Evolutionary conservation across 2,113 vertebrate species (phyloP), one percentile per base, ranked within the genome.

Genomic region (Tachysurus vachellii): DNA sequence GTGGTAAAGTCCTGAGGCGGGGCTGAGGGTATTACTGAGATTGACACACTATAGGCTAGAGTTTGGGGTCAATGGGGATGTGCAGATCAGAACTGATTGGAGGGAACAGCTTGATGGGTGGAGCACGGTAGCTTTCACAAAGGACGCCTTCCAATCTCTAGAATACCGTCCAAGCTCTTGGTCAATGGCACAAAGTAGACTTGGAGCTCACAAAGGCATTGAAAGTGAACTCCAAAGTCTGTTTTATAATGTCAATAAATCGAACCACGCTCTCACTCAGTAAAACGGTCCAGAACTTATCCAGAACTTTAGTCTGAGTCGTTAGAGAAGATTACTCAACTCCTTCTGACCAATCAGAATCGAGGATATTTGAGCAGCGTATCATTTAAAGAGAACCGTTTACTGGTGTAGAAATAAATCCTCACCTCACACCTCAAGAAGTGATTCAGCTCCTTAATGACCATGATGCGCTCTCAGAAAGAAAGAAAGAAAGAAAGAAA

Each of bases 41-140:
- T 44, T 88, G 88, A 89, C 83, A 85, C 36, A 28, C 59, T 85
- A 59, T 68, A 83, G 79, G 31, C 84, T 36, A 11, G 85, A 82
- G 77, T 59, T 21, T 62, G 28, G 66, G 79, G 77, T 84, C 83
- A 73, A 42, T 77, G 75, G 83, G 80, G 83, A 79, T 80, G 54
- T 79, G 53, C 83, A 71, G 71, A 88, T 88, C 61, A 82, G 85
- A 87, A 70, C 83, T 85, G 79, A 89, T 59, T 70, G 83, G 79
- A 85, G 64, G 71, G 57, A 68, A 64, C 73, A 77, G 86, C 88
- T 89, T 62, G 36, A 59, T 66, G 88, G 88, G 42, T 42, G 76
- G 82, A 80, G 82, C 62, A 17, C 31, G 6, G 31, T 21, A 86
- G 50, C 36, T 68, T 66, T 68, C 61, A 86, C 57, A 79, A 76